A percentile compares a stretch with the other conserved stretches of the same genome.
These are phyloP conservation scores for Brachypteracias leptosomus DNA, from an alignment of 2,113 vertebrate species.

Conservation along the genomic window DNA sequence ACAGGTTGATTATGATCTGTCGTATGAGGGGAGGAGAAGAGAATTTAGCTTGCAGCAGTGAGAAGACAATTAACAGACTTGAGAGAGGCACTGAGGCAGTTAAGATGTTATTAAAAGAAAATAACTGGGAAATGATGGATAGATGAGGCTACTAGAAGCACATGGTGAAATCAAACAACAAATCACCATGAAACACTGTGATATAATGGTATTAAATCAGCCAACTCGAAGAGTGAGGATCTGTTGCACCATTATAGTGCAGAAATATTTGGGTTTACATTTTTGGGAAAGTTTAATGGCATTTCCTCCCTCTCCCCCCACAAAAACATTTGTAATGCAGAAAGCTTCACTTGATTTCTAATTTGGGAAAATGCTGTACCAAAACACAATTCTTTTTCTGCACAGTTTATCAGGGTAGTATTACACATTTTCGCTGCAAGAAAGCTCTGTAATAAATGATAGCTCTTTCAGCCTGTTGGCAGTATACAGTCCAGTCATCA, in stretches of 20 bases:
- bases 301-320: background rate
- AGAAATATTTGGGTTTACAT: background rate
- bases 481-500: background rate
- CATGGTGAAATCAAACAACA: background rate
- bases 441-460: background rate
- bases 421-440: background rate
- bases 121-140: background rate
- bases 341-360: background rate
- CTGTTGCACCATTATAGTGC: background rate
- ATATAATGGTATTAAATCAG: background rate
- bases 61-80: background rate
- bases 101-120: background rate
- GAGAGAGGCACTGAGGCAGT: background rate
- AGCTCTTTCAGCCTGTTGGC: constrained; percentile 18
- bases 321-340: background rate
- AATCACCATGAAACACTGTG: background rate
- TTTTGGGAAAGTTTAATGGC: background rate
- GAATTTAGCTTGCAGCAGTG: background rate
- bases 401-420: background rate
- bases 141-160: background rate
- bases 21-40: background rate
- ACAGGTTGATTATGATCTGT: background rate
- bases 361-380: background rate
- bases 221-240: background rate
- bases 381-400: background rate